Base-by-base conservation (phyloP, 2,888 invertebrate species). In the Microctonus hyperodae region DNA sequence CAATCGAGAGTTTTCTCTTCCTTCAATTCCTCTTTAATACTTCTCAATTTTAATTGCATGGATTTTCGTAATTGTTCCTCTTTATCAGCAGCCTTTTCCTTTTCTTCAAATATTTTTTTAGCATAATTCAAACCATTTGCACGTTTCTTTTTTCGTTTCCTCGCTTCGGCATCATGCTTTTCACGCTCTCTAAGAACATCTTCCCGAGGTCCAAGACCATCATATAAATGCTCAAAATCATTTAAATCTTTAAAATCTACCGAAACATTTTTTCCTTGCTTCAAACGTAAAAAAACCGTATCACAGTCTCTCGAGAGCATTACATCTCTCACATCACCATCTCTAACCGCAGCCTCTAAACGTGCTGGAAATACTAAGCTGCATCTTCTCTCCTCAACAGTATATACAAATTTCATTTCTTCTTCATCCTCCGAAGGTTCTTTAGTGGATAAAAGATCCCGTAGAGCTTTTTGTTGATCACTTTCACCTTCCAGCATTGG, bases 271-370 rank as follows among this genome's bases (percentile, higher is more conserved):
- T 90, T 90, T 20, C 91, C 92, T 75, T 91, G 89, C 79, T 90
- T 91, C 74, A 91, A 86, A 84, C 91, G 90, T 16, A 93, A 87
- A 22, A 92, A 84, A 70, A 92, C 89, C 69, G 90, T 91, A 79
- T 92, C 92, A 62, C 90, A 90, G 79, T 91, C 90, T 76, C 92
- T 90, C 3, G 92, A 92, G 20, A 93, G 85, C 88, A 93, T 89
- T 1, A 93, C 90, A 77, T 92, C 92, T 67, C 89, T 87, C 35
- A 93, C 90, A 74, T 92, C 92, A 63, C 93, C 92, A 75, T 92
- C 91, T 23, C 92, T 86, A 58, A 93, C 90, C 3, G 93, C 92
- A 11, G 90, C 89, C 81, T 93, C 93, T 78, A 93, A 86, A 68
- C 88, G 88, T 40, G 91, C 90, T 4, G 92, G 88, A 74, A 93